Percentiles rank a stretch among this genome's conserved stretches.
Conservation (phyloP, 2,888 invertebrate genomes). For the Lasioglossum calceatum region DNA sequence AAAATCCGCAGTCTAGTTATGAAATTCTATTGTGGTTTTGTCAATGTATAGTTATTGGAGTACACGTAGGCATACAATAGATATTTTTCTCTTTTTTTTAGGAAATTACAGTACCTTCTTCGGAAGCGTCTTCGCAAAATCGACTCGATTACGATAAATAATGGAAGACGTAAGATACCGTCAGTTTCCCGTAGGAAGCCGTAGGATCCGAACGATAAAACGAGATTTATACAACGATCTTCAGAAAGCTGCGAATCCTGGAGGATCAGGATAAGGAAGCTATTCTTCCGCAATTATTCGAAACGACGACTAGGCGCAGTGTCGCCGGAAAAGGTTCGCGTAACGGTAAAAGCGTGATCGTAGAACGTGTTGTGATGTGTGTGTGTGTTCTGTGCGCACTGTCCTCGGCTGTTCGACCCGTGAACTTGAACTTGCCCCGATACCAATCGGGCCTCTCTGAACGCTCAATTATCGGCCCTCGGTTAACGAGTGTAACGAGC, state of each 20-base stretch:
- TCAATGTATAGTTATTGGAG: too few relatives aligned
- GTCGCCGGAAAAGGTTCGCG: conserved; percentile 33
- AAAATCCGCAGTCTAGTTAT: too few relatives aligned
- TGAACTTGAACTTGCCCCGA: conserved; percentile 39
- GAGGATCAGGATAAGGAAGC: conserved; percentile 1
- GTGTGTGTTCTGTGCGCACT: neutral
- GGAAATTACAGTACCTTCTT: neutral
- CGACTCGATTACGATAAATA: neutral
- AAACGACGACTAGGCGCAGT: conserved; percentile 5
- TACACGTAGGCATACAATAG: too few relatives aligned
- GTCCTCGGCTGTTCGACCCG: conserved; percentile 17
- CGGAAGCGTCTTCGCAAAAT: neutral
- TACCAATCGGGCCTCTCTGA: conserved; percentile 33
- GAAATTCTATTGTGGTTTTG: too few relatives aligned
- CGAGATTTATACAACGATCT: neutral
- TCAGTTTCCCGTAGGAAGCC: neutral
- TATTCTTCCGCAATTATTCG: conserved; percentile 14
- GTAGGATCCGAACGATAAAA: neutral
- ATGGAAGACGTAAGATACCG: neutral
- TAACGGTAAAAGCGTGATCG: conserved; percentile 45
- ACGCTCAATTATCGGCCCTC: conserved; percentile 27
- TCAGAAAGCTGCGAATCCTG: neutral
- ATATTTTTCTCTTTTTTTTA: too few relatives aligned
- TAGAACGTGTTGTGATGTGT: neutral
- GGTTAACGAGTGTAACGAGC: conserved; percentile 22